Conservation (phyloP, 2,888 invertebrate species). For the Tanytarsus gracilentus region DNA sequence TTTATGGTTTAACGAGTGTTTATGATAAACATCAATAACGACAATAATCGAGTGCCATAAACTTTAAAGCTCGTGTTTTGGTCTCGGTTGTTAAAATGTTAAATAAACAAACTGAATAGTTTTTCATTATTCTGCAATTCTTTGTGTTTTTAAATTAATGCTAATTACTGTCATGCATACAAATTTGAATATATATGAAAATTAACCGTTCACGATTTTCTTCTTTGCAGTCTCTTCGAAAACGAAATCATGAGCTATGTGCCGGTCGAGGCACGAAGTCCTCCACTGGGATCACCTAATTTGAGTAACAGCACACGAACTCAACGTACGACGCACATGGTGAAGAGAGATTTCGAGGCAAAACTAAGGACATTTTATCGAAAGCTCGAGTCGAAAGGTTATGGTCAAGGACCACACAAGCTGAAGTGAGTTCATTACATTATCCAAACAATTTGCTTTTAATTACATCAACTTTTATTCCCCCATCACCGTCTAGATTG, state of each 20-base stretch:
- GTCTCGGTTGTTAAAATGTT: too few relatives aligned
- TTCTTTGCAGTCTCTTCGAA: constrained; percentile 78
- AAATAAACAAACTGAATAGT: too few relatives aligned
- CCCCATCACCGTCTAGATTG: constrained; percentile 57
- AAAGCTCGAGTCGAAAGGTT: constrained; percentile 91
- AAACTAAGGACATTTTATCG: constrained; percentile 90
- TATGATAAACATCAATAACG: neutral
- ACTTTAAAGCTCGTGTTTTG: too few relatives aligned
- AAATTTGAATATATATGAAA: neutral
- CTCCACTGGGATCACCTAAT: constrained; percentile 63
- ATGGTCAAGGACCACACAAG: constrained; percentile 94
- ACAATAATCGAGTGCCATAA: too few relatives aligned
- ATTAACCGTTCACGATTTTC: constrained; percentile 16
- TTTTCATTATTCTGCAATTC: too few relatives aligned
- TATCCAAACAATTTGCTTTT: constrained; percentile 13
- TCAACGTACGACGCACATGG: constrained; percentile 79
- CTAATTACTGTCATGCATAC: neutral
- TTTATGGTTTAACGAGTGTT: neutral
- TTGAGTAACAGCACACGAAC: constrained; percentile 54
- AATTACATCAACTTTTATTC: constrained; percentile 31
- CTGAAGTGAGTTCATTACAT: constrained; percentile 63
- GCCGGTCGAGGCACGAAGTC: constrained; percentile 50
- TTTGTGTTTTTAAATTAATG: too few relatives aligned
- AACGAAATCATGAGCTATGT: constrained; percentile 98
- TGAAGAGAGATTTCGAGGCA: constrained; percentile 88